Conservation (phyloP, 2,113 vertebrate genomes). For the Sardina pilchardus region DNA sequence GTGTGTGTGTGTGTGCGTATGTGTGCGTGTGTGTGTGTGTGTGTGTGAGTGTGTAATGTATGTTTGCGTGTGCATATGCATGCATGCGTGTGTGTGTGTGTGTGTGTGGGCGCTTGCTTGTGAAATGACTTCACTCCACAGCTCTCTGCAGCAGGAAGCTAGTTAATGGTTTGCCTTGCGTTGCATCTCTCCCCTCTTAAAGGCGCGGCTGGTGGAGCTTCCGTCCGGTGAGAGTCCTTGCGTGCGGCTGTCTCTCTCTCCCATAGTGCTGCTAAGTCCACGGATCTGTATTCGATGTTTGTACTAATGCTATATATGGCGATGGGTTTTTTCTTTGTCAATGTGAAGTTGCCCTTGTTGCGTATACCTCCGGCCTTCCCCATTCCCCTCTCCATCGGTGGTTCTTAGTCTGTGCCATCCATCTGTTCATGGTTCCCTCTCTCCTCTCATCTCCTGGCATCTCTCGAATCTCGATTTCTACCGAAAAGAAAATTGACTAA, state of each 20-base stretch:
- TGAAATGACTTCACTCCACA: neutral
- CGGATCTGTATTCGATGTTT: constrained; percentile 49
- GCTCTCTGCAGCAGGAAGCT: constrained; percentile 29
- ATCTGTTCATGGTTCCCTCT: constrained; percentile 17
- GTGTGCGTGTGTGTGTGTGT: neutral
- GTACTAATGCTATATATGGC: constrained; percentile 32
- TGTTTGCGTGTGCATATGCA: neutral
- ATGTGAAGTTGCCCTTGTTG: constrained; percentile 9
- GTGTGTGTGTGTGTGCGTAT: neutral
- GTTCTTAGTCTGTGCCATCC: constrained; percentile 37
- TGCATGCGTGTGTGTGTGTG: neutral
- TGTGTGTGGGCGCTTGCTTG: neutral
- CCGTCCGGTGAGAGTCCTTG: constrained; percentile 68
- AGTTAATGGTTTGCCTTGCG: constrained; percentile 60
- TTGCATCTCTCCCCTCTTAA: constrained; percentile 60
- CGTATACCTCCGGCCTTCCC: neutral
- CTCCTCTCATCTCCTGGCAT: constrained; percentile 18
- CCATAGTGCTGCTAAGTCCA: constrained; percentile 27
- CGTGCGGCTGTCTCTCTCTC: constrained; percentile 51
- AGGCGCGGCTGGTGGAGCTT: constrained; percentile 66
- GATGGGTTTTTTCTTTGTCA: constrained; percentile 1
- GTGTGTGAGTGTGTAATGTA: neutral
- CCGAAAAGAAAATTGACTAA: constrained; percentile 34
- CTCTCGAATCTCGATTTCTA: neutral
- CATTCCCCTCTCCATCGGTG: constrained; percentile 23